These are phyloP conservation scores for Coptodon bakossiorum DNA, from an alignment of 2,113 vertebrate species.

Conservation along the genomic window DNA sequence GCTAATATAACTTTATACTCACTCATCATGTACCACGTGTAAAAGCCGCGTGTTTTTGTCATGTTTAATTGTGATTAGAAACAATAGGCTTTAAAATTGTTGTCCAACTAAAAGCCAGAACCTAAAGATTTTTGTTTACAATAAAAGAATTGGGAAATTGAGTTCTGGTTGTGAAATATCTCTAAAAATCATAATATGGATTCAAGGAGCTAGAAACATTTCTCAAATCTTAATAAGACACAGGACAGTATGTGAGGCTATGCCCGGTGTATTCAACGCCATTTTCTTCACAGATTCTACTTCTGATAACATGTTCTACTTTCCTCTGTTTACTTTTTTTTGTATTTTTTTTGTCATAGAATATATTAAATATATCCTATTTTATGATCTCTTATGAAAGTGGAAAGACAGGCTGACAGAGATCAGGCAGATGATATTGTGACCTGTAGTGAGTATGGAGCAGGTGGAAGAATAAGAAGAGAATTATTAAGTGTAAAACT, in stretches of 20 bases:
- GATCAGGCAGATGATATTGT: neutral
- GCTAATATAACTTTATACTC: neutral
- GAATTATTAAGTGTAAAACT: neutral
- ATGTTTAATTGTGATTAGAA: neutral
- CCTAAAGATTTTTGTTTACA: neutral
- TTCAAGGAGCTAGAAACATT: neutral
- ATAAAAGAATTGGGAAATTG: neutral
- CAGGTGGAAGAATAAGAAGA: neutral
- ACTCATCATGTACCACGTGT: neutral
- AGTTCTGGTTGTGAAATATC: neutral
- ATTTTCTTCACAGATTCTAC: neutral
- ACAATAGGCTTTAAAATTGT: neutral
- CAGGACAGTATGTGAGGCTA: fast-evolving
- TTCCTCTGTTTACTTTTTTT: neutral
- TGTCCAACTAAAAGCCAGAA: neutral
- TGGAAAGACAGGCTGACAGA: neutral
- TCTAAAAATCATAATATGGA: neutral
- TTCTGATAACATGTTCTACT: fast-evolving
- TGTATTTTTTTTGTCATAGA: neutral
- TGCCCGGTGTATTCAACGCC: neutral
- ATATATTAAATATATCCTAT: neutral
- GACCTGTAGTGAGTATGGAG: neutral
- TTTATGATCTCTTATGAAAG: neutral
- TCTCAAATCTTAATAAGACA: neutral
- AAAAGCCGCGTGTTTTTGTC: neutral